Evolutionary conservation across 2,888 invertebrate genomes (phyloP), one percentile per base, ranked within the genome.

Genomic region (Luperina nickerlii): DNA sequence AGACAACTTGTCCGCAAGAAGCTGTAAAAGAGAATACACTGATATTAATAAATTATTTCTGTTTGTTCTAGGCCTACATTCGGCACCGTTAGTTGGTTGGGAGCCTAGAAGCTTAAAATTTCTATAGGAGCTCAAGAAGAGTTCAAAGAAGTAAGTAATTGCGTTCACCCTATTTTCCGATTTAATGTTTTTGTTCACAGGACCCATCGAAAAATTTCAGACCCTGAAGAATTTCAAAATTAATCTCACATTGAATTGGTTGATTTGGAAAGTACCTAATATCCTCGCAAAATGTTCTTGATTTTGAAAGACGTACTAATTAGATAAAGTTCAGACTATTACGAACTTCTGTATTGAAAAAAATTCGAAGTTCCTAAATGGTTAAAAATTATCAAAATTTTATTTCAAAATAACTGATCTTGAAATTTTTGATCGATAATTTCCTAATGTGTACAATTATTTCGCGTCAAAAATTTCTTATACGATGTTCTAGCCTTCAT

Each of bases 131-230:
- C 96, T 96, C 96, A 92, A 92, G 95, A 95, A 94, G 97, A 96
- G 96, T 96, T 96, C 95, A 94, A 96, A 91, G 83, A 96, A 96
- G 97, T 97, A 94, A 97, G 97, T 97, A 94, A 92, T 91, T 75
- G 87, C 91, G 92, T 92, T 93, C 92, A 85, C 89, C 84, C 85
- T 84, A 85, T 71, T 86, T 79, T 78, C 84, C 70, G 74, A 85
- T 79, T 85, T 88, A 87, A 81, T 67, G 87, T 92, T 89, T 95
- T 86, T 95, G 95, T 96, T 95, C 91, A 78, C 96, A 89, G 83
- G 83, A 73, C 72, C 65, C 78, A 74, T 54, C 57, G 60, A 68
- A 85, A 74, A 66, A 70, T 75, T 68, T 67, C 69, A 75, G 76
- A 79, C 20, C 65, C 48, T n/a, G 79, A 81, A 87, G 78, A 84